A percentile compares a stretch with the other conserved stretches of the same genome.
Conservation (phyloP, 2,797 vertebrate genomes). For the Glyptemys insculpta region DNA sequence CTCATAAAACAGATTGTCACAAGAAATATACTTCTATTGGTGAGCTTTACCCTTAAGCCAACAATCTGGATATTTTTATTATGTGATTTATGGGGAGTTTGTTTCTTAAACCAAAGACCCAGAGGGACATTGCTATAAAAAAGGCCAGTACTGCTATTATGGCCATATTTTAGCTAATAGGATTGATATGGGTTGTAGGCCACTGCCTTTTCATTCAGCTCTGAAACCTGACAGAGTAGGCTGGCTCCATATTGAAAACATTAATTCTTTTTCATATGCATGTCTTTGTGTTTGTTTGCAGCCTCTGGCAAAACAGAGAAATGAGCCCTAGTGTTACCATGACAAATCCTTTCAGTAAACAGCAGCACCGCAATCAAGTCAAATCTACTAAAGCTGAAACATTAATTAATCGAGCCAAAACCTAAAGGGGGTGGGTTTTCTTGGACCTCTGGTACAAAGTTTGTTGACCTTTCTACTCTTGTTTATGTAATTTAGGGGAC, state of each 20-base stretch:
- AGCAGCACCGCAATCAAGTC: background rate
- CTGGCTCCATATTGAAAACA: slow-evolving; percentile 6
- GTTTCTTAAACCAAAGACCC: slow-evolving; percentile 43
- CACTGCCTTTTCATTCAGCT: background rate
- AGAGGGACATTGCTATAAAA: slow-evolving; percentile 53
- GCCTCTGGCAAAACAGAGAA: background rate
- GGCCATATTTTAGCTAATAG: background rate
- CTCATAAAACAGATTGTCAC: slow-evolving; percentile 6
- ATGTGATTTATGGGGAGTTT: slow-evolving; percentile 70
- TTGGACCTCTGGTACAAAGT: background rate
- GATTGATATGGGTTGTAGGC: slow-evolving; percentile 46
- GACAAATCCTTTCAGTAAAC: slow-evolving; percentile 8
- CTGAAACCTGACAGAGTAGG: slow-evolving; percentile 25
- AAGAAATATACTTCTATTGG: background rate
- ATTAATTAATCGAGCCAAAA: background rate
- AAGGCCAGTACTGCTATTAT: background rate
- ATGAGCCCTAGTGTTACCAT: background rate
- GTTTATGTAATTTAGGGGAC: background rate
- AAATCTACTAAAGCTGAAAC: background rate
- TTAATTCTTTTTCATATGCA: slow-evolving; percentile 12
- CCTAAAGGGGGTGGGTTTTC: background rate
- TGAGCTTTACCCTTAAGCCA: slow-evolving; percentile 51
- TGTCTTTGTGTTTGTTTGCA: slow-evolving; percentile 51
- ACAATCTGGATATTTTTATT: slow-evolving; percentile 59
- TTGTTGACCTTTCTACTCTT: background rate